Conservation (phyloP, 2,113 vertebrate species). For the Desmodus rotundus region DNA sequence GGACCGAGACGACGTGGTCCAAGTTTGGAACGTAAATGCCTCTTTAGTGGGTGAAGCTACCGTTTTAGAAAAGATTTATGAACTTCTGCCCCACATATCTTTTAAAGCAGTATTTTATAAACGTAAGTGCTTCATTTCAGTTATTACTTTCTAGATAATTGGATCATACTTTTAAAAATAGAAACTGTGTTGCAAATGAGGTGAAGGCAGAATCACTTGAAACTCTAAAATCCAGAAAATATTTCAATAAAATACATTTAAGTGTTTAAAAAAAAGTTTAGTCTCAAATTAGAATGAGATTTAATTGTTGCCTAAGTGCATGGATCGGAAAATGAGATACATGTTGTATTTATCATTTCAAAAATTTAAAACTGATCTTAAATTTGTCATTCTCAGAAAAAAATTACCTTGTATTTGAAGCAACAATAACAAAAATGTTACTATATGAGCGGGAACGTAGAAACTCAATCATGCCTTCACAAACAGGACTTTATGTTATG, state of each 20-base stretch:
- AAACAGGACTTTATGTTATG: conserved; percentile 33
- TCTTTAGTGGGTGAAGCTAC: conserved; percentile 89
- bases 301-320: neutral
- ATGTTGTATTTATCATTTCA: conserved; percentile 22
- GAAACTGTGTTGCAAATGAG: conserved; percentile 19
- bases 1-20: conserved; percentile 93
- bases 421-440: conserved; percentile 45
- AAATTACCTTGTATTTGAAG: conserved; percentile 38
- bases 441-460: conserved; percentile 36
- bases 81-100: conserved; percentile 90
- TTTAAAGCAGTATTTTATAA: conserved; percentile 99
- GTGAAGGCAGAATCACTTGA: neutral
- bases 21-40: conserved; percentile 97
- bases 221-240: neutral
- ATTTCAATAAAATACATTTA: neutral
- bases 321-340: neutral
- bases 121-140: conserved; percentile 85
- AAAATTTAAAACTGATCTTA: conserved; percentile 35
- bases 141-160: conserved; percentile 22
- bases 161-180: neutral
- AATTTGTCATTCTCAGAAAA: conserved; percentile 37
- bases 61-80: conserved; percentile 90
- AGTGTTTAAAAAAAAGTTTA: neutral
- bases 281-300: conserved; percentile 41
- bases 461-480: conserved; percentile 49